Base-by-base conservation (phyloP, 92 coral and sea anemone genomes). In the Actinernus sp. region DNA sequence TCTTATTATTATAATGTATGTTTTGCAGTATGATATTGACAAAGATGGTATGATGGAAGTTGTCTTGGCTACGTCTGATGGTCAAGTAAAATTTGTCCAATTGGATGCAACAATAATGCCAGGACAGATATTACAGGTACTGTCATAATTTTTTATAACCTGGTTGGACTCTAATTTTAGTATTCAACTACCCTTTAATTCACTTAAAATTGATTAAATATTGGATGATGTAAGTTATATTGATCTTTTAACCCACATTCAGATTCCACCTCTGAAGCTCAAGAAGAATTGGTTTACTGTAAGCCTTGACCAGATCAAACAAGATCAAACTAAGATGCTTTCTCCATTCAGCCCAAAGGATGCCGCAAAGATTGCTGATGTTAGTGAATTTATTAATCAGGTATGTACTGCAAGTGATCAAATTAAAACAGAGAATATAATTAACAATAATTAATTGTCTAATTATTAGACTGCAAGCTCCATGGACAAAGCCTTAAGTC, bases 41-140 rank as follows among this genome's bases (percentile, higher is more conserved):
- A 85, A 76, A 34, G 95, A 94, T 76, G 98, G 98, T 2, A 53
- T 86, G 60, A 65, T 63, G 74, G 98, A 94, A 16, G 82, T 94
- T 3, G 44, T 91, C 14, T 33, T 94, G 18, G 69, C 81, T 28
- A 80, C 92, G 12, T 79, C 97, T 19, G 83, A 80, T 76, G 97
- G 94, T 8, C 38, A 65, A 24, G 49, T 94, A 24, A 26, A 67
- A 44, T 91, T 94, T 74, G 26, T 87, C 20, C 70, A 67, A 16
- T 70, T 59, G 21, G 83, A 91, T 83, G 98, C 97, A 6, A 70
- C 87, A 1, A 27, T 85, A 28, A 20, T 94, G 58, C 63, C 49
- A n/a, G 79, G 89, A 53, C 68, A 72, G 60, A 68, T 80, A 19
- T 63, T 86, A 8, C 76, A 75, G 79, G 96, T 90, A 33, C 27